These are phyloP conservation scores for Periparus ater DNA, from an alignment of 2,797 vertebrate species.

Conservation along the genomic window DNA sequence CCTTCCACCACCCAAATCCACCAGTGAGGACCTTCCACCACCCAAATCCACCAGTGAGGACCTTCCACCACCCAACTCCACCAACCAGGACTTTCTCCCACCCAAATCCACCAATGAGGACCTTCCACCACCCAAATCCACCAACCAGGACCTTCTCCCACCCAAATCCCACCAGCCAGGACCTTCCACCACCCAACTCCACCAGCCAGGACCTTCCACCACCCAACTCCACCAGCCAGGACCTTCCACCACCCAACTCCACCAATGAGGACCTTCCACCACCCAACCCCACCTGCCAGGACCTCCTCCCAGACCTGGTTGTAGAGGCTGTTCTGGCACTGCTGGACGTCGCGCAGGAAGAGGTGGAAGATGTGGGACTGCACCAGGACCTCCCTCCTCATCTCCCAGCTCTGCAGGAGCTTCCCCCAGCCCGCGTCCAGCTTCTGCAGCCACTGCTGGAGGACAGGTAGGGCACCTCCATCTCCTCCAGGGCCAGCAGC, in stretches of 20 bases:
- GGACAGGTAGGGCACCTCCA: slow-evolving; percentile 85
- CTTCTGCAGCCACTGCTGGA: slow-evolving; percentile 95
- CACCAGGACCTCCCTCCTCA: slow-evolving; percentile 85
- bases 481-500: slow-evolving; percentile 84
- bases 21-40: neutral
- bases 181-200: too few species aligned
- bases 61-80: too few species aligned
- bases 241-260: neutral
- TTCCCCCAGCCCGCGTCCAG: slow-evolving; percentile 93
- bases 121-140: neutral
- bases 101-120: neutral
- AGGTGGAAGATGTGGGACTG: slow-evolving; percentile 92
- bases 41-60: too few species aligned
- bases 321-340: slow-evolving; percentile 84
- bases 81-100: neutral
- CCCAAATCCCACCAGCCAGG: neutral
- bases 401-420: slow-evolving; percentile 92
- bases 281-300: neutral
- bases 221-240: neutral
- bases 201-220: neutral
- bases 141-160: neutral
- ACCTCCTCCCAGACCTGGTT: slow-evolving; percentile 78
- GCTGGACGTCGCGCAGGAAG: slow-evolving; percentile 89
- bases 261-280: neutral
- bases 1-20: neutral